Evolutionary conservation across 2,888 invertebrate genomes (phyloP).

Genomic region (Tenthredo scrophulariae): DNA sequence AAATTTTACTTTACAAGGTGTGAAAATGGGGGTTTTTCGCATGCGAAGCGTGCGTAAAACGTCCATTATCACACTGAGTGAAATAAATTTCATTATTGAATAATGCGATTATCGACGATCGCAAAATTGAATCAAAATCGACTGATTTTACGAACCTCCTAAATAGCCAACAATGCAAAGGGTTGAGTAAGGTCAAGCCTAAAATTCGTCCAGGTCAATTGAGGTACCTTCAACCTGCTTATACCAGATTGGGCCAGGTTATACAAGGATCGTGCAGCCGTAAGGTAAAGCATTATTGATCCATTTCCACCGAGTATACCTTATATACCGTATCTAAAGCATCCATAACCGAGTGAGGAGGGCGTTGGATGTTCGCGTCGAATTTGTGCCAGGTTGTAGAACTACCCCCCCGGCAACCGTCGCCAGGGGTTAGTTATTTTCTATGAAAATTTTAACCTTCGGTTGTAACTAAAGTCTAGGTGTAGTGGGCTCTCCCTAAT

Average conservation of each 20-base stretch:
- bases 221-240: not conserved
- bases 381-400: conserved; percentile 78
- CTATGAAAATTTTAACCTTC: not conserved
- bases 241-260: conserved; percentile 2
- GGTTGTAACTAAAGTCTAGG: not conserved
- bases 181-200: not conserved
- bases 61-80: too few species aligned
- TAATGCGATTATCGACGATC: too few species aligned
- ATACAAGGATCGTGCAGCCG: conserved; percentile 26
- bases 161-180: too few species aligned
- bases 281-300: conserved; percentile 53
- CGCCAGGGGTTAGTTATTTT: conserved; percentile 65
- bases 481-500: not conserved
- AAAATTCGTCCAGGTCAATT: not conserved
- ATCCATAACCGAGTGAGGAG: conserved; percentile 12
- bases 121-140: too few species aligned
- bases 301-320: not conserved
- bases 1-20: too few species aligned
- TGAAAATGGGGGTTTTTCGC: too few species aligned
- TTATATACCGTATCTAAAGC: conserved; percentile 7
- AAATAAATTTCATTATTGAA: too few species aligned
- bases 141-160: too few species aligned
- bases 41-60: too few species aligned
- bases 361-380: conserved; percentile 54
- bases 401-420: conserved; percentile 75